These are phyloP conservation scores for Phoeniculus purpureus DNA, from an alignment of 2,797 vertebrate genomes.

Conservation along the genomic window DNA sequence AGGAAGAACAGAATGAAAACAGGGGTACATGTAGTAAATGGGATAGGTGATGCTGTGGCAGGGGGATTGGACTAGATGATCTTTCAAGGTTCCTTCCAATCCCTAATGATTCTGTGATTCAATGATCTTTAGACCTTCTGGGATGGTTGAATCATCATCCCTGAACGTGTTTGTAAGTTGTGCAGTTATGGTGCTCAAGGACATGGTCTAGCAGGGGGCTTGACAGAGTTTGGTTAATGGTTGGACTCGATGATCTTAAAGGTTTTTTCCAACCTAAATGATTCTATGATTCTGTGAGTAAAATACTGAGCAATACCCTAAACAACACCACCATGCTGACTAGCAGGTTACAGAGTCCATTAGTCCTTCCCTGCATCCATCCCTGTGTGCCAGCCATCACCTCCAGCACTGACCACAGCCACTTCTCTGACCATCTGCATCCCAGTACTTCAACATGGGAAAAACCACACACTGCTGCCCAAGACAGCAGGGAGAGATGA, in stretches of 20 bases:
- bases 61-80: too few species aligned
- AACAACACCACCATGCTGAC: neutral
- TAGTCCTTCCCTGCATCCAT: rapidly evolving
- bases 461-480: rapidly evolving
- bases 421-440: rapidly evolving
- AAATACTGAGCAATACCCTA: neutral
- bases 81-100: too few species aligned
- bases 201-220: too few species aligned
- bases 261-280: too few species aligned
- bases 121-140: neutral
- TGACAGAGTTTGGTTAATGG: too few species aligned
- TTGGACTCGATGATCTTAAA: too few species aligned
- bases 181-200: too few species aligned
- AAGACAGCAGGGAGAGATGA: neutral
- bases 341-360: rapidly evolving
- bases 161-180: too few species aligned
- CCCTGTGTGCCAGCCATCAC: neutral
- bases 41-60: rapidly evolving
- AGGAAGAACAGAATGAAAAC: neutral
- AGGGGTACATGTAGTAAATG: neutral
- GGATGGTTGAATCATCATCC: too few species aligned
- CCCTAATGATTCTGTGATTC: too few species aligned
- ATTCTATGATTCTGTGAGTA: too few species aligned
- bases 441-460: rapidly evolving
- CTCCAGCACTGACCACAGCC: neutral